phyloP scores from a whole-genome alignment of 2,888 invertebrate species.

The Diarsia rubi region DNA sequence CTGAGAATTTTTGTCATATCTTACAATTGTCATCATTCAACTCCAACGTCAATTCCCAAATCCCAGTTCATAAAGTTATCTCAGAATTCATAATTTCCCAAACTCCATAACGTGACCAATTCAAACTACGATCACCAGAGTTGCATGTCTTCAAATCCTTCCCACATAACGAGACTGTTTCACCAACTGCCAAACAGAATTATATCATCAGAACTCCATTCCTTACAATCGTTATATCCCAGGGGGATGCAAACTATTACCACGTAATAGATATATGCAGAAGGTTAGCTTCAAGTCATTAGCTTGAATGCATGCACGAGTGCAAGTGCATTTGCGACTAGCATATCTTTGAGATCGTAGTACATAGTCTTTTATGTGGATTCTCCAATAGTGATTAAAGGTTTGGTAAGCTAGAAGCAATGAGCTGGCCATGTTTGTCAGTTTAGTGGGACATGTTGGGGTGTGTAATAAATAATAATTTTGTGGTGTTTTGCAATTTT shows the following conservation, averaged over 20 bases:
- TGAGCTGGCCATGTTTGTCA: neutral
- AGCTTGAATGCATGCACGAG: neutral
- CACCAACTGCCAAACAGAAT: conserved; percentile 32
- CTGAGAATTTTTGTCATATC: neutral
- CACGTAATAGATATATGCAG: neutral
- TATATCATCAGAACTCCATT: conserved; percentile 41
- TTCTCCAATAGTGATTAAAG: neutral
- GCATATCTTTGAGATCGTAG: neutral
- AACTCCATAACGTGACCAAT: neutral
- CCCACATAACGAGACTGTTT: conserved; percentile 7
- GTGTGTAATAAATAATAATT: no score
- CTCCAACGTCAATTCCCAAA: neutral
- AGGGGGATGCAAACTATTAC: conserved; percentile 40
- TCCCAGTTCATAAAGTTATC: neutral
- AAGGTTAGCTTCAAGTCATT: neutral
- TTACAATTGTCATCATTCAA: neutral
- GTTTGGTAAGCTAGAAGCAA: neutral
- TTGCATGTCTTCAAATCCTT: conserved; percentile 3
- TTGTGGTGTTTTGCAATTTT: neutral
- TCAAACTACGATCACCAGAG: neutral
- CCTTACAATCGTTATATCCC: conserved; percentile 35
- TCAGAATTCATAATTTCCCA: neutral
- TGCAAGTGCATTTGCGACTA: neutral
- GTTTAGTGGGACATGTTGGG: neutral
- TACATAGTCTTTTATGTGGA: neutral